A percentile compares a stretch with the other conserved stretches of the same genome.
Evolutionary conservation across 2,113 vertebrate genomes (phyloP).

Genomic region (Otis tarda): DNA sequence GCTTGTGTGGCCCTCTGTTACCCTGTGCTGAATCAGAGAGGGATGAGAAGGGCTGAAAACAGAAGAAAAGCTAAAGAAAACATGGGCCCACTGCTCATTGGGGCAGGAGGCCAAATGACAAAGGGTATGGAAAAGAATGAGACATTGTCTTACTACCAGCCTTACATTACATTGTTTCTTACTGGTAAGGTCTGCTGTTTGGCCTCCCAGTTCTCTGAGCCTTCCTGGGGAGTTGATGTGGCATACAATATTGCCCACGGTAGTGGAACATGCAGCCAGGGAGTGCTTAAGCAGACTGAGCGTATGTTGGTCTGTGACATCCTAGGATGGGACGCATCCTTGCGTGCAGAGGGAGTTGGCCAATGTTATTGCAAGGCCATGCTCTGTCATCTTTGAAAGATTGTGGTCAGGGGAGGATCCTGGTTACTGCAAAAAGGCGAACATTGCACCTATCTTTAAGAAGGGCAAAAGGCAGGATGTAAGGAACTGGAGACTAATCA

Average conservation of each 20-base stretch:
- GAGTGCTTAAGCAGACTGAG: background rate
- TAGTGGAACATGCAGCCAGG: background rate
- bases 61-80: background rate
- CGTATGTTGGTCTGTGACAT: background rate
- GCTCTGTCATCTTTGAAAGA: background rate
- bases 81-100: background rate
- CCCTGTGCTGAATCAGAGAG: background rate
- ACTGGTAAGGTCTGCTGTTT: background rate
- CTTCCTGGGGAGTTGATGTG: background rate
- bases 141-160: background rate
- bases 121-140: background rate
- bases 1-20: background rate
- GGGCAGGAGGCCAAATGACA: background rate
- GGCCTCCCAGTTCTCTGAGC: background rate
- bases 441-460: too few relatives aligned
- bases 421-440: too few relatives aligned
- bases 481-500: too few relatives aligned
- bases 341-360: background rate
- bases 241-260: background rate
- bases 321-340: background rate
- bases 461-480: too few relatives aligned
- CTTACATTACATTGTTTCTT: background rate
- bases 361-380: background rate
- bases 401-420: too few relatives aligned
- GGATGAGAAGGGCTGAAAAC: background rate